Base-by-base conservation (phyloP, 2,888 invertebrate species). In the Fragum fragum region DNA sequence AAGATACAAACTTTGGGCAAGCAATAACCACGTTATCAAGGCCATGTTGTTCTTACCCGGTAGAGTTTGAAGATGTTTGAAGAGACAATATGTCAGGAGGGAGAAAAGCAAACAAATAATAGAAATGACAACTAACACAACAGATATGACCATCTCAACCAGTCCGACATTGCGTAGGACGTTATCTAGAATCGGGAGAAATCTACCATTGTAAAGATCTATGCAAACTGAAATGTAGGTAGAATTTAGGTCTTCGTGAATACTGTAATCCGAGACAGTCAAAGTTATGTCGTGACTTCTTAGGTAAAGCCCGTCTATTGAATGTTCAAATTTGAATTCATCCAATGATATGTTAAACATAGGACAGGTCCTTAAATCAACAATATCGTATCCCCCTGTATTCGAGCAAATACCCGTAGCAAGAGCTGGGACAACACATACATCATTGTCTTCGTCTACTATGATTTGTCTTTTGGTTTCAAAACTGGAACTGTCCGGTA, bases 1-100 rank as follows among this genome's bases (percentile, higher is more conserved):
- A 2, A 77, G 53, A 7, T 75, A 57, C 14, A 69, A 73, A 29
- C 28, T 52, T 28, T 82, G 82, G 16, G 85, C 82, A 26, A 69
- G 5, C 1, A 82, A 5, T 6, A 85, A 47, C 29, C 42, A 63
- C 1, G 73, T n/a, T 0, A 73, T 69, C 7, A 85, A 39, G 1
- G 72, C 68, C 73, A 85, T 73, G 42, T 79, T 85, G 66, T 82
- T 82, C 26, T 77, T 76, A 1, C 85, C 85, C 6, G 85, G 85
- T 14, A 80, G 26, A n/a, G 79, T 80, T 39, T 73, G 66, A 18
- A 85, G 53, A 29, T 52, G 36, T 23, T 76, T 52, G 28, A 80
- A 79, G 11, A 77, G 1, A 14, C 57, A 59, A 53, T 71, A 82
- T 29, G 76, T 77, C 0, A 66, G 16, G n/a, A 79, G 21, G 0